Base-by-base conservation (phyloP, 2,113 vertebrate species). In the Lasiurus borealis region DNA sequence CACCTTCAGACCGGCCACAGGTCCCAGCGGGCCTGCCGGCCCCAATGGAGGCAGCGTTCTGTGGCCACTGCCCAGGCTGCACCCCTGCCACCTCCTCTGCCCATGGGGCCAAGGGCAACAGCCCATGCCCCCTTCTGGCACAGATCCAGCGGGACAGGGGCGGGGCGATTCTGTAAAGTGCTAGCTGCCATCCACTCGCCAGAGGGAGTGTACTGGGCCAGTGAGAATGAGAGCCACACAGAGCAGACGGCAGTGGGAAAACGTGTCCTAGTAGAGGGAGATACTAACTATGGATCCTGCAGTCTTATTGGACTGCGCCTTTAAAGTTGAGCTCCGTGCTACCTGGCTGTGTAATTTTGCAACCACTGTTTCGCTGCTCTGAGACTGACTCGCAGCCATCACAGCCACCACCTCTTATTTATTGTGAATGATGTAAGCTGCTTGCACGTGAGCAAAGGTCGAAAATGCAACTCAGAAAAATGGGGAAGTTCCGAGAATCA, bases 201-300 rank as follows among this genome's bases (percentile, higher is more conserved):
- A 0, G 73, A 36, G 64, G 36, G 9, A 0, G 4, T n/a, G 34
- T 11, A 27, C 85, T 5, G 1, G 25, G 27, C 68, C 34, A 1
- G 11, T 2, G 13, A 71, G 23, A 25, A 1, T 0, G n/a, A 36
- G 1, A 11, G 0, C 29, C 9, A 0, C 0, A 0, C 36, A 0
- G 64, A 48, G 31, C 46, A 54, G 88, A 4, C 19, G 1, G 86
- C 40, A 3, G 0, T 0, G 46, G 78, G 52, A 62, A 52, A 12
- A 2, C 5, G 0, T 29, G 25, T 64, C 25, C 1, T 29, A 2
- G 1, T 0, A 11, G 75, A 86, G 25, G 5, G 14, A 34, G 62
- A n/a, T 57, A 40, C 5, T n/a, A n/a, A n/a, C n/a, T 40, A 2
- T 44, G 59, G 72, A 48, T 5, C 18, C 1, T 0, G 13, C 83